A percentile compares a stretch with the other conserved stretches of the same genome.
These are phyloP conservation scores for Eretmochelys imbricata DNA, from an alignment of 2,113 vertebrate genomes.

Conservation along the genomic window DNA sequence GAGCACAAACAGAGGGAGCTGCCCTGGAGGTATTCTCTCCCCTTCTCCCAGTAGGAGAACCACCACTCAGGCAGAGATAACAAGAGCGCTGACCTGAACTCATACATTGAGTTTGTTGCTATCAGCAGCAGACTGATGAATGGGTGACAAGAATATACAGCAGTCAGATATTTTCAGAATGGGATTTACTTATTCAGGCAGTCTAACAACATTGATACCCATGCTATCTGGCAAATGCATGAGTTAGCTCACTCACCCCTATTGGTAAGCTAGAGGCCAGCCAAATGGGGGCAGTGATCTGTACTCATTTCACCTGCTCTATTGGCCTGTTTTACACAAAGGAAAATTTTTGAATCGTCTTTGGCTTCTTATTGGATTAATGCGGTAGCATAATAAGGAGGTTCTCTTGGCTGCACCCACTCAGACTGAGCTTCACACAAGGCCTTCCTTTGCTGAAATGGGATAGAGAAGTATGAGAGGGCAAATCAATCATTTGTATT, in stretches of 20 bases:
- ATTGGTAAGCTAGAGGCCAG: background rate
- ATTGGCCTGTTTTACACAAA: background rate
- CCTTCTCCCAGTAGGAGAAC: background rate
- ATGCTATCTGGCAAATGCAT: background rate
- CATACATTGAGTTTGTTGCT: background rate
- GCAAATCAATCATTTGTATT: background rate
- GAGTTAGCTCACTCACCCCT: background rate
- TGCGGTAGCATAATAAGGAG: background rate
- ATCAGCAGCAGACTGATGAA: background rate
- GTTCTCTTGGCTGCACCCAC: background rate
- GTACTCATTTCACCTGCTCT: background rate
- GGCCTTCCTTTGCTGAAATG: background rate
- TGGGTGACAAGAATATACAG: background rate
- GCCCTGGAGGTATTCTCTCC: background rate
- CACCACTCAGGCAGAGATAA: background rate
- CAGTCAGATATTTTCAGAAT: background rate
- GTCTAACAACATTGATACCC: background rate
- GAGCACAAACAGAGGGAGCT: background rate
- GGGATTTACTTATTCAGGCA: background rate
- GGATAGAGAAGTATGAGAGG: background rate
- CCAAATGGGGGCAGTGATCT: background rate
- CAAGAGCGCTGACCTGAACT: background rate
- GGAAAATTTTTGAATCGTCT: background rate
- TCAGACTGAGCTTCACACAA: conserved; percentile 2
- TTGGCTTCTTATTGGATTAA: background rate